Evolutionary conservation across 2,113 vertebrate genomes (phyloP).

Genomic region (Takifugu flavidus): DNA sequence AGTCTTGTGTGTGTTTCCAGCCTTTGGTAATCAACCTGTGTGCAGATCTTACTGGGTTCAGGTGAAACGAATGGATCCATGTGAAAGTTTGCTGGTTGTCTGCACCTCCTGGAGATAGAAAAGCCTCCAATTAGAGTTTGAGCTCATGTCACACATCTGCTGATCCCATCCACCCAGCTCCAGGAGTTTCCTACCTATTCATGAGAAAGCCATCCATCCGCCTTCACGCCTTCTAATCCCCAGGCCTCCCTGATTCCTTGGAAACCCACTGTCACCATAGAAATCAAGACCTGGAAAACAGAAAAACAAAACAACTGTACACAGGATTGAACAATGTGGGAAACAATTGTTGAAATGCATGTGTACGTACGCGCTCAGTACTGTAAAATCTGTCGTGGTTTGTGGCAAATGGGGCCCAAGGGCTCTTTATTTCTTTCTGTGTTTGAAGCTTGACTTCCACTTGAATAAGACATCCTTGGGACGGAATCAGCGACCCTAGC

Average conservation of each 20-base stretch:
- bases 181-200: conserved; percentile 78
- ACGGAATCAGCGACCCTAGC: conserved; percentile 67
- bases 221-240: conserved; percentile 76
- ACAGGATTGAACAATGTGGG: conserved; percentile 31
- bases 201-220: conserved; percentile 76
- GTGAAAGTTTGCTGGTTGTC: conserved; percentile 34
- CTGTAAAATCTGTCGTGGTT: conserved; percentile 33
- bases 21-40: conserved; percentile 33
- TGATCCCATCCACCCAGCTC: conserved; percentile 71
- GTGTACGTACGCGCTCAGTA: neutral
- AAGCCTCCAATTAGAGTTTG: conserved; percentile 66
- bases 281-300: conserved; percentile 72
- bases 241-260: conserved; percentile 74
- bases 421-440: conserved; percentile 72
- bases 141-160: conserved; percentile 74
- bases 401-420: conserved; percentile 70
- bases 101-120: conserved; percentile 54
- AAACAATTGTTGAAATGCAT: conserved; percentile 62
- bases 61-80: neutral
- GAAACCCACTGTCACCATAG: conserved; percentile 78
- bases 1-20: neutral
- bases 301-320: conserved; percentile 74
- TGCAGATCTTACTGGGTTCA: conserved; percentile 2
- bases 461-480: conserved; percentile 65
- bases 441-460: conserved; percentile 70